Conservation (phyloP, 2,888 invertebrate species). For the Andrena fulva region DNA sequence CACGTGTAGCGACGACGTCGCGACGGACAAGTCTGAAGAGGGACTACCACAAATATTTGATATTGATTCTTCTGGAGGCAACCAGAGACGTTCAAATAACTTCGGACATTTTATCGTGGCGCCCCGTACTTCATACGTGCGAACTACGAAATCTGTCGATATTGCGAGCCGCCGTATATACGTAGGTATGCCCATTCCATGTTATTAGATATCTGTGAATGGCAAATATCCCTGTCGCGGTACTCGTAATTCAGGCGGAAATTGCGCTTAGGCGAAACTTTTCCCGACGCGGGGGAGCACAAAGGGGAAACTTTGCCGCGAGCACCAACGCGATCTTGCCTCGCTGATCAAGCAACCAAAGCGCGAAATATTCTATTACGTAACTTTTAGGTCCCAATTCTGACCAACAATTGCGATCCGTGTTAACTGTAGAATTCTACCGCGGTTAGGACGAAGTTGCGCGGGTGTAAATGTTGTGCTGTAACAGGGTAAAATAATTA, state of each 20-base stretch:
- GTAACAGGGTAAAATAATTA: conserved; percentile 32
- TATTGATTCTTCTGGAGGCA: conserved; percentile 51
- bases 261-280: not conserved
- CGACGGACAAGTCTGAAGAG: conserved; percentile 14
- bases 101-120: conserved; percentile 49
- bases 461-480: not conserved
- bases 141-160: conserved; percentile 50
- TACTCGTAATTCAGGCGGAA: not conserved
- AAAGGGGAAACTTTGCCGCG: not conserved
- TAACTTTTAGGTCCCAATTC: not conserved
- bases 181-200: not conserved
- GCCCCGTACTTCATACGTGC: conserved; percentile 26
- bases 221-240: conserved; percentile 15
- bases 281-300: not conserved
- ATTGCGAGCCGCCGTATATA: not conserved
- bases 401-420: not conserved
- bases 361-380: conserved; percentile 3
- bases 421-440: not conserved
- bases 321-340: not conserved
- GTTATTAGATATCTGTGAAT: conserved; percentile 41
- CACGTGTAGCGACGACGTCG: not conserved
- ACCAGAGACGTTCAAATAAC: conserved; percentile 53
- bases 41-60: conserved; percentile 55
- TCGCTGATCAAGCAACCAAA: not conserved
- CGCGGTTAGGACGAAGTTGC: not conserved